phyloP scores from a whole-genome alignment of 2,113 vertebrate species.

The Saguinus imperator region DNA sequence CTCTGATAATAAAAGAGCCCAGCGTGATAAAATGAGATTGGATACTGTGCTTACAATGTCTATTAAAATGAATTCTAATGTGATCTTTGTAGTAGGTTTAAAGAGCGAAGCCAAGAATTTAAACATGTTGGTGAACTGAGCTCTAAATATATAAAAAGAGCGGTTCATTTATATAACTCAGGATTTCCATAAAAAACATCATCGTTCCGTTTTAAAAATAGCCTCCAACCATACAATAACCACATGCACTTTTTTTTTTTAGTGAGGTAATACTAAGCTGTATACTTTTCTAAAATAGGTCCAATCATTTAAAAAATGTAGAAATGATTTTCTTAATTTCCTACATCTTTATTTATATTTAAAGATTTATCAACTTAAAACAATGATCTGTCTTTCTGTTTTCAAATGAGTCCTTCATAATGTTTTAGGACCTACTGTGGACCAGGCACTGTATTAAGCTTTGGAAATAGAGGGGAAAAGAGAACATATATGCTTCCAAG shows the following conservation, averaged over 20 bases:
- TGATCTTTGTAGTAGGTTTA: slow-evolving; percentile 69
- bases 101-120: slow-evolving; percentile 67
- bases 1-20: slow-evolving; percentile 72
- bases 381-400: background rate
- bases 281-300: slow-evolving; percentile 23
- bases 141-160: slow-evolving; percentile 55
- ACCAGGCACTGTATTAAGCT: background rate
- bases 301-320: background rate
- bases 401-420: background rate
- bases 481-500: background rate
- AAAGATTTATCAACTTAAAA: slow-evolving; percentile 9
- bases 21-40: slow-evolving; percentile 53
- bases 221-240: slow-evolving; percentile 23
- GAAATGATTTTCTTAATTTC: slow-evolving; percentile 32
- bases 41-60: slow-evolving; percentile 42
- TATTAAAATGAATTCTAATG: slow-evolving; percentile 70
- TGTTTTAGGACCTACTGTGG: background rate
- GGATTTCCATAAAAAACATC: background rate
- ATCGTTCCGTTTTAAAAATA: slow-evolving; percentile 63
- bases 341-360: background rate
- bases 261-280: background rate
- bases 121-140: slow-evolving; percentile 60
- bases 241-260: background rate
- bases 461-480: background rate
- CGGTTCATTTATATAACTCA: slow-evolving; percentile 41